Evolutionary conservation across 2,113 vertebrate genomes (phyloP).

Genomic region (Vulpes vulpes): DNA sequence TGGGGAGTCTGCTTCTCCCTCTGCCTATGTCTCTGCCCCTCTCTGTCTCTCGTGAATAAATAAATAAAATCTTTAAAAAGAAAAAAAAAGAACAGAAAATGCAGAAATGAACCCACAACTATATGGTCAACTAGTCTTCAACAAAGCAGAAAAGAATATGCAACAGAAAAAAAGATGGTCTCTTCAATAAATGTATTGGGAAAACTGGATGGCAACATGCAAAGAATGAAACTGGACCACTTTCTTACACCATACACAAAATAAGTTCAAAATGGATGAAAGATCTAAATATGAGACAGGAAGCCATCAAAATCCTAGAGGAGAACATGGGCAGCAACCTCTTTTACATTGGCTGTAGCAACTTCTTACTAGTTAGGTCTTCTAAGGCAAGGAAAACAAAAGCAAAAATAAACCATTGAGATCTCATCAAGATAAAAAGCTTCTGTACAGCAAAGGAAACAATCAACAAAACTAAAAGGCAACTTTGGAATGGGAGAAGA

Average conservation of each 20-base stretch:
- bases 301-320: background rate
- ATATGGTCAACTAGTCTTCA: background rate
- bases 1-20: too few species aligned
- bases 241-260: background rate
- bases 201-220: background rate
- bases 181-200: background rate
- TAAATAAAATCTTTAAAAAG: too few species aligned
- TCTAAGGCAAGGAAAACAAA: background rate
- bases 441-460: background rate
- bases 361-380: background rate
- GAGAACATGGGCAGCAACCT: background rate
- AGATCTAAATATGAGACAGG: background rate
- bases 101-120: background rate
- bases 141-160: background rate
- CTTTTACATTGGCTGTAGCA: background rate
- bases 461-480: background rate
- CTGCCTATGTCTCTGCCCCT: too few species aligned
- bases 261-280: background rate
- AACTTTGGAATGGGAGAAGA: background rate
- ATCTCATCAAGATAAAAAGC: background rate
- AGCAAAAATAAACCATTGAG: background rate
- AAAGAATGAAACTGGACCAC: background rate
- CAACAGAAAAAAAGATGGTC: background rate
- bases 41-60: too few species aligned
- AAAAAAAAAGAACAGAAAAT: background rate